A percentile compares a stretch with the other conserved stretches of the same genome.
phyloP scores from a whole-genome alignment of 2,888 invertebrate species.

The Creontiades dilutus region DNA sequence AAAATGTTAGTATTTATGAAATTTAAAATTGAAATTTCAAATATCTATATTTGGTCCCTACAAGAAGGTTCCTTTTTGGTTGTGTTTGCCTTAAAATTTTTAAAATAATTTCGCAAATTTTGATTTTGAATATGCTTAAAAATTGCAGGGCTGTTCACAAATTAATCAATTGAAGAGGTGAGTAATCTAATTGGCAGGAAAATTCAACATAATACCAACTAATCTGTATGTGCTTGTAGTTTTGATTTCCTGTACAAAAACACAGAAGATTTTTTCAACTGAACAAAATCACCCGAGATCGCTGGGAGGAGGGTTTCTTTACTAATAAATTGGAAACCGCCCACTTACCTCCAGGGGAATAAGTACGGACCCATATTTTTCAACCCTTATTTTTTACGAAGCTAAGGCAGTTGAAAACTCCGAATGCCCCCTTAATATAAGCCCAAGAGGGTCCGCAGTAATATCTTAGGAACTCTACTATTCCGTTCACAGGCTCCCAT shows the following conservation, averaged over 20 bases:
- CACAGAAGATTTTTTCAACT: background rate
- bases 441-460: background rate
- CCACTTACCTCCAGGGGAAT: background rate
- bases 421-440: background rate
- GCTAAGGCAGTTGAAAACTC: background rate
- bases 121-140: too few relatives aligned
- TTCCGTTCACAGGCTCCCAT: background rate
- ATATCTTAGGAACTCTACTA: background rate
- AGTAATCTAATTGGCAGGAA: background rate
- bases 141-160: too few relatives aligned
- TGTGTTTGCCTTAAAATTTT: too few relatives aligned
- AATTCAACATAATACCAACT: background rate
- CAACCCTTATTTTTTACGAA: background rate
- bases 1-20: too few relatives aligned
- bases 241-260: background rate
- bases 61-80: too few relatives aligned
- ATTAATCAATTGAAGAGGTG: too few relatives aligned
- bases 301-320: background rate
- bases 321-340: background rate
- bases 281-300: background rate
- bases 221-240: background rate
- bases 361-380: slow-evolving; percentile 14
- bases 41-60: too few relatives aligned
- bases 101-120: too few relatives aligned
- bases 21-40: too few relatives aligned